Conservation (phyloP, 2,797 vertebrate species). For the Myotis vivesi region DNA sequence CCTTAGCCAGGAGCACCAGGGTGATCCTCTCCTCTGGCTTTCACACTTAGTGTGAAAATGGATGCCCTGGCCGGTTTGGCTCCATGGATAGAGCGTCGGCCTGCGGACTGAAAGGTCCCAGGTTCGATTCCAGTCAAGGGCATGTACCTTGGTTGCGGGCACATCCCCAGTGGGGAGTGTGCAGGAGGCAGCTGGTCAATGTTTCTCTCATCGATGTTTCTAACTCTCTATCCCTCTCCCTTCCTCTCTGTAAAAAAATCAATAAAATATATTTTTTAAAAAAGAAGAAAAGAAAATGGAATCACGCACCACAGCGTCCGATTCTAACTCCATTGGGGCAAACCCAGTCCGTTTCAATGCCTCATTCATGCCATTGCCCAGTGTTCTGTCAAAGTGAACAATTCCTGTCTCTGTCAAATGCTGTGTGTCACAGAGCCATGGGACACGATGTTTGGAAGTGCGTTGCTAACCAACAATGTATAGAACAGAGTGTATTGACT, state of each 20-base stretch:
- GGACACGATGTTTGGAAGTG: slow-evolving; percentile 78
- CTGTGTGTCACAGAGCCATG: slow-evolving; percentile 6
- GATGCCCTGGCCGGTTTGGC: no score
- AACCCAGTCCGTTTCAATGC: background rate
- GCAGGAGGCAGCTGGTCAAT: no score
- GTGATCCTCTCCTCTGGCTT: background rate
- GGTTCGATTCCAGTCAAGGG: no score
- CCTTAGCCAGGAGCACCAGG: background rate
- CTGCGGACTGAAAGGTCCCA: no score
- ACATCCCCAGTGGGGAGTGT: no score
- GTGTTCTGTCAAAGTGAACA: background rate
- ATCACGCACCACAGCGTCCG: background rate
- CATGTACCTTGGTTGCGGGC: no score
- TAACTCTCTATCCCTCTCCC: no score
- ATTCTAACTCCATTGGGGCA: background rate
- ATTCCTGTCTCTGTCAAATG: background rate
- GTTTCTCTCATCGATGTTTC: no score
- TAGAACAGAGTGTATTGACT: slow-evolving; percentile 70
- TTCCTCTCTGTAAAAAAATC: no score
- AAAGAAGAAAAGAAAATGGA: background rate
- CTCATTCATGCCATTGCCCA: background rate
- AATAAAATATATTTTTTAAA: no score
- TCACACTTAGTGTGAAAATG: background rate
- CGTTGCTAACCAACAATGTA: slow-evolving; percentile 85
- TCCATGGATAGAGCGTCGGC: no score